Conservation (phyloP, 2,797 vertebrate species). For the Pangasius larnaudii region DNA sequence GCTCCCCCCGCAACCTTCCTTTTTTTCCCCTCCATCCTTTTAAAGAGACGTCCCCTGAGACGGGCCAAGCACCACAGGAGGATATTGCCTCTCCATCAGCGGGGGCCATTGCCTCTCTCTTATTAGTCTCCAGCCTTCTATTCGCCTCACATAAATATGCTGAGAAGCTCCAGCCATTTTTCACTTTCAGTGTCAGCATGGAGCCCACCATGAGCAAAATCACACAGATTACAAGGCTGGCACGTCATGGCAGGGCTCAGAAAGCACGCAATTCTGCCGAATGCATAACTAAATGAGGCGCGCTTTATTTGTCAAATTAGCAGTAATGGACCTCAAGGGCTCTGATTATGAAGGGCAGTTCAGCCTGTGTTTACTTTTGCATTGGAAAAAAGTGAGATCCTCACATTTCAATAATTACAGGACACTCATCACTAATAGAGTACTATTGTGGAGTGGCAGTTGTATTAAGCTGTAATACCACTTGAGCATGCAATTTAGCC, state of each 20-base stretch:
- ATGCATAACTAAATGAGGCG: constrained; percentile 36
- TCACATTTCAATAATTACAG: constrained; percentile 37
- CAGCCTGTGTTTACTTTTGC: constrained; percentile 55
- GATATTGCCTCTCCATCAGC: constrained; percentile 55
- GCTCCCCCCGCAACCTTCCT: neutral
- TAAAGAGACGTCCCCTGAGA: constrained; percentile 55
- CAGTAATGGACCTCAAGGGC: constrained; percentile 50
- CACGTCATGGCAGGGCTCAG: constrained; percentile 15
- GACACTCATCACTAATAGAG: constrained; percentile 35
- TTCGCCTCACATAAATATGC: constrained; percentile 52
- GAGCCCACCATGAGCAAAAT: constrained; percentile 40
- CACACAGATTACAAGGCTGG: constrained; percentile 47
- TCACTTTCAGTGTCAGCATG: constrained; percentile 50
- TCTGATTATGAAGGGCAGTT: constrained; percentile 37
- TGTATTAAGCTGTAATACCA: constrained; percentile 37
- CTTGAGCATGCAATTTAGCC: constrained; percentile 24
- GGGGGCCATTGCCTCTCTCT: constrained; percentile 49
- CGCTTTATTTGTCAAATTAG: constrained; percentile 58
- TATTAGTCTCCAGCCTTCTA: constrained; percentile 56
- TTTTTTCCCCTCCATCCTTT: constrained; percentile 31
- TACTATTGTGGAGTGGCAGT: constrained; percentile 32
- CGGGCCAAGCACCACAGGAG: constrained; percentile 49
- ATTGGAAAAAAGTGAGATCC: constrained; percentile 26
- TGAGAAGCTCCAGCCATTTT: constrained; percentile 50
- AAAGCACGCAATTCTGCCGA: constrained; percentile 18